phyloP scores from a whole-genome alignment of 2,888 invertebrate species.

The Siphlonurus alternatus region DNA sequence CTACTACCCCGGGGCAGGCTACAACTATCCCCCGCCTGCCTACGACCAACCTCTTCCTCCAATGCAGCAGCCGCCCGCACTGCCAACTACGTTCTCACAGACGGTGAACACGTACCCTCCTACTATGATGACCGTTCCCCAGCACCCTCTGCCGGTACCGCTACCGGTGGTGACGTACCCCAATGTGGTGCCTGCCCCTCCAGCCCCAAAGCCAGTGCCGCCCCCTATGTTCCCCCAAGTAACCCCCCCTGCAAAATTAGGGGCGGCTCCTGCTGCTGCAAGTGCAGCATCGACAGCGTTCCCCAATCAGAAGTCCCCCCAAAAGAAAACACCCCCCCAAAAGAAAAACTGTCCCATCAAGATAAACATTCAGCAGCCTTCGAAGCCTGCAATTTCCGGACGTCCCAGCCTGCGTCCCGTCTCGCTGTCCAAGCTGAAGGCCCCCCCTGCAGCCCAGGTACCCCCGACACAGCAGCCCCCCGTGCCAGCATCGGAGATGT shows the following conservation, averaged over 20 bases:
- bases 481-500: too few relatives aligned
- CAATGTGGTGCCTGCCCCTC: neutral
- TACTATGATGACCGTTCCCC: too few relatives aligned
- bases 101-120: too few relatives aligned
- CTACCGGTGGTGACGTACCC: neutral
- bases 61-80: neutral
- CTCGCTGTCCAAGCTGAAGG: neutral
- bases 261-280: neutral
- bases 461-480: neutral
- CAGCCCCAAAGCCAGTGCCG: neutral
- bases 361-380: too few relatives aligned
- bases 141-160: too few relatives aligned
- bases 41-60: neutral
- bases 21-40: too few relatives aligned
- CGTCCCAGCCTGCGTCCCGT: neutral
- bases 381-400: neutral
- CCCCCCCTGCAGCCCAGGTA: neutral
- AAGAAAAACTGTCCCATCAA: too few relatives aligned
- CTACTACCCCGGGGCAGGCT: too few relatives aligned
- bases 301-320: neutral
- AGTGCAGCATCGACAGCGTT: too few relatives aligned
- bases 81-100: too few relatives aligned
- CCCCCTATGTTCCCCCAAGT: neutral
- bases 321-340: too few relatives aligned
- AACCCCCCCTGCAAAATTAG: neutral